Percentiles rank a stretch among this genome's conserved stretches.
These are phyloP conservation scores for Rapana venosa DNA, from an alignment of 2,888 invertebrate species.

Conservation along the genomic window DNA sequence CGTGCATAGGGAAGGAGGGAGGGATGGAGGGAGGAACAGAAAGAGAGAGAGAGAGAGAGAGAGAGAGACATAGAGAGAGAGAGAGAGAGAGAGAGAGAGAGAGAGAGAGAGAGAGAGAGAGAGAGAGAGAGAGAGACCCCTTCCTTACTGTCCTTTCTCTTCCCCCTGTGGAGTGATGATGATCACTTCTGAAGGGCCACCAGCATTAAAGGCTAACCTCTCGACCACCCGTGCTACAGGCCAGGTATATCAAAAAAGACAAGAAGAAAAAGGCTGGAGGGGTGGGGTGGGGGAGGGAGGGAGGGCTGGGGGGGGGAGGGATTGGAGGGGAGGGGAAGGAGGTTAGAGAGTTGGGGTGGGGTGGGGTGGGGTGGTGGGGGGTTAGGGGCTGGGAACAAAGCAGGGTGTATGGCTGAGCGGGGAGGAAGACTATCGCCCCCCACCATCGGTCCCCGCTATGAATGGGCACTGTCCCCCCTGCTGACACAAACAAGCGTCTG, in stretches of 20 bases:
- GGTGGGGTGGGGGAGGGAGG: not conserved
- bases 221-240: not conserved
- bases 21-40: no score
- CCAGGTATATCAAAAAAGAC: not conserved
- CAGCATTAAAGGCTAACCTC: slow-evolving; percentile 18
- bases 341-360: no score
- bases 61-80: no score
- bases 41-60: no score
- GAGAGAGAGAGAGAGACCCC: not conserved
- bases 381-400: not conserved
- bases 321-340: not conserved
- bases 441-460: not conserved
- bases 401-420: not conserved
- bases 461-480: slow-evolving; percentile 34
- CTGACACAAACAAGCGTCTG: slow-evolving; percentile 39
- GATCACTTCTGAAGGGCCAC: not conserved
- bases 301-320: no score
- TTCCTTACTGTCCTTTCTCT: not conserved
- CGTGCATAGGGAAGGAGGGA: no score
- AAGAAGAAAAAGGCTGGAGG: not conserved
- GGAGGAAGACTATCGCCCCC: not conserved
- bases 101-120: not conserved
- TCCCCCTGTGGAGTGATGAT: not conserved
- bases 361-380: no score
- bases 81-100: not conserved